These are phyloP conservation scores for Girardinichthys multiradiatus DNA, from an alignment of 2,113 vertebrate genomes.

Conservation along the genomic window DNA sequence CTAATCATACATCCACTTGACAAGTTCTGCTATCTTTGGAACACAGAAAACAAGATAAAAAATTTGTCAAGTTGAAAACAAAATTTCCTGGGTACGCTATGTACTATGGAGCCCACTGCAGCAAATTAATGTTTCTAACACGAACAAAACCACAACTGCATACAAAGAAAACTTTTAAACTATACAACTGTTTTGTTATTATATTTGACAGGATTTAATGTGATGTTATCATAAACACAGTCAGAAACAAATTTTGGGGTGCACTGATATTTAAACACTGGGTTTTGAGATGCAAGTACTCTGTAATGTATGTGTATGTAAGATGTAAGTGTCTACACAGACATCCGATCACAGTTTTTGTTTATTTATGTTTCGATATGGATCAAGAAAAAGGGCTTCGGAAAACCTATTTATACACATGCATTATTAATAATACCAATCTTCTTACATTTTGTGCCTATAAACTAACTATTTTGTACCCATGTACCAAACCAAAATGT, in stretches of 20 bases:
- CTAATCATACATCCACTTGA: not conserved
- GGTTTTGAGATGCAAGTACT: no score
- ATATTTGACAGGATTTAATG: not conserved
- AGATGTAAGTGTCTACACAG: no score
- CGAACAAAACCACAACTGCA: not conserved
- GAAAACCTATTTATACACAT: no score
- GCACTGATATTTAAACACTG: not conserved
- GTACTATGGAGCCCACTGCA: not conserved
- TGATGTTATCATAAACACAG: not conserved
- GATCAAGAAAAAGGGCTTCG: no score
- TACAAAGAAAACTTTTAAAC: not conserved
- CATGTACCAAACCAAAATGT: no score
- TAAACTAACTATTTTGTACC: no score
- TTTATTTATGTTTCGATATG: no score
- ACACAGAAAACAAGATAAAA: not conserved
- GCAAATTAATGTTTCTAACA: not conserved
- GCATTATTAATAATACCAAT: no score
- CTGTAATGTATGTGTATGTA: no score
- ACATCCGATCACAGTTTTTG: no score
- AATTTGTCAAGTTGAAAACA: constrained; percentile 7
- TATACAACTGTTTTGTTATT: not conserved
- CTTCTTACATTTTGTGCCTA: no score
- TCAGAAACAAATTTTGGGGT: constrained; percentile 2
- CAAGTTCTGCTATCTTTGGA: not conserved
- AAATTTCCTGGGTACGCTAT: not conserved